Conservation (phyloP, 2,797 vertebrate species). For the Onychomys arenicola region DNA sequence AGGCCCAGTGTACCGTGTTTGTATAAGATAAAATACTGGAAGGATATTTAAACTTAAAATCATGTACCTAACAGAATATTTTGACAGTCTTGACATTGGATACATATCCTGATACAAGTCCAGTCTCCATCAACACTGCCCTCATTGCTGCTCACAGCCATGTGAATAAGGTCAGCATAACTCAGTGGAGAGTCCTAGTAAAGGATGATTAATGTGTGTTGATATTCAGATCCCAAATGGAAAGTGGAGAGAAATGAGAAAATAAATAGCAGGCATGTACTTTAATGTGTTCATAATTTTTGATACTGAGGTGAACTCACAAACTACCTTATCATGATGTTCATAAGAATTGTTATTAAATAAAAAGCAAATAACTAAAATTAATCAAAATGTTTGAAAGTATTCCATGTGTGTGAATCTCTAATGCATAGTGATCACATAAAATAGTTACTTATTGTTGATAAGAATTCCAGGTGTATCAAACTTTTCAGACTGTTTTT, state of each 20-base stretch:
- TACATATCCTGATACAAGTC: neutral
- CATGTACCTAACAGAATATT: conserved; percentile 18
- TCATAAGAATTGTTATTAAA: conserved; percentile 58
- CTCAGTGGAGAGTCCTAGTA: conserved; percentile 15
- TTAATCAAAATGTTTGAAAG: conserved; percentile 66
- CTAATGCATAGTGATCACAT: conserved; percentile 60
- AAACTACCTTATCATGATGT: conserved; percentile 62
- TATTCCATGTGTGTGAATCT: conserved; percentile 23
- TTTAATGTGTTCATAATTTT: conserved; percentile 46
- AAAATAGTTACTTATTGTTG: conserved; percentile 76
- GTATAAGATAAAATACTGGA: conserved; percentile 32
- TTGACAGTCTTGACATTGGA: conserved; percentile 7
- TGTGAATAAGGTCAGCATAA: conserved; percentile 49
- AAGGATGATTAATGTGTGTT: conserved; percentile 53
- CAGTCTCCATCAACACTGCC: neutral
- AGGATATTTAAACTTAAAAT: conserved; percentile 15
- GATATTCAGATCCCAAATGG: conserved; percentile 28
- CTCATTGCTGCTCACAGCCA: neutral
- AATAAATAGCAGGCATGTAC: neutral
- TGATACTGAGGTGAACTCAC: conserved; percentile 60
- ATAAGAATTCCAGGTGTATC: conserved; percentile 33
- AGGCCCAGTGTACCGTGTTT: neutral
- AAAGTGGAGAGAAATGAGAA: conserved; percentile 59
- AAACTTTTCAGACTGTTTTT: conserved; percentile 23
- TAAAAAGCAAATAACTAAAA: conserved; percentile 77